A percentile compares a stretch with the other conserved stretches of the same genome.
These are phyloP conservation scores for Norana najaformis DNA, from an alignment of 2,888 invertebrate genomes.

Conservation along the genomic window DNA sequence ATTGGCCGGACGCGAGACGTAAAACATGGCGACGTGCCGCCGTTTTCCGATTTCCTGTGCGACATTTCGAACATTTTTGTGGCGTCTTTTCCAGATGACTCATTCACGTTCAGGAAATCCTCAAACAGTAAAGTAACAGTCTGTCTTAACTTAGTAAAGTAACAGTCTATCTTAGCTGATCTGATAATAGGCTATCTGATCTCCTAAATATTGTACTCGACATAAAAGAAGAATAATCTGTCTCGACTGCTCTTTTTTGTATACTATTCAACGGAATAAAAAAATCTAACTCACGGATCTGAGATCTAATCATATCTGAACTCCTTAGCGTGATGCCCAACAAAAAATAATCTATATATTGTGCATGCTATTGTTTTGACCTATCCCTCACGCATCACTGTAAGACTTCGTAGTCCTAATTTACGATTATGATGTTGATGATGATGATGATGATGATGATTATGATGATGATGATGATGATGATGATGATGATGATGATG, in stretches of 20 bases:
- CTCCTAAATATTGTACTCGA: background rate
- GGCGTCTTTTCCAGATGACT: background rate
- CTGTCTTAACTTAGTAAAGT: background rate
- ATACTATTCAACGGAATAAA: too few species aligned
- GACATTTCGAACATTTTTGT: background rate
- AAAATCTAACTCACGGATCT: too few species aligned
- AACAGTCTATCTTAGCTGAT: background rate
- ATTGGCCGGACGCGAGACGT: conserved; percentile 13
- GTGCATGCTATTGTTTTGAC: too few species aligned
- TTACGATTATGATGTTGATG: background rate
- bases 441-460: too few species aligned
- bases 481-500: background rate
- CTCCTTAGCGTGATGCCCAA: too few species aligned
- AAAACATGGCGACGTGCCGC: conserved; percentile 5
- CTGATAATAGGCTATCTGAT: too few species aligned
- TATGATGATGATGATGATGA: background rate
- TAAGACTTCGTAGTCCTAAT: background rate
- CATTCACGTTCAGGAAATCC: background rate
- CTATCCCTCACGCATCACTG: too few species aligned
- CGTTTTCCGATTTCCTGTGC: background rate
- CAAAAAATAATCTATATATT: too few species aligned
- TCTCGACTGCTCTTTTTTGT: too few species aligned
- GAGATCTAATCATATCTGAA: too few species aligned
- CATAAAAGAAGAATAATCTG: background rate
- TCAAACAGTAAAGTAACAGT: background rate